Base-by-base conservation (phyloP, 2,888 invertebrate species). In the Drosophila rellima region DNA sequence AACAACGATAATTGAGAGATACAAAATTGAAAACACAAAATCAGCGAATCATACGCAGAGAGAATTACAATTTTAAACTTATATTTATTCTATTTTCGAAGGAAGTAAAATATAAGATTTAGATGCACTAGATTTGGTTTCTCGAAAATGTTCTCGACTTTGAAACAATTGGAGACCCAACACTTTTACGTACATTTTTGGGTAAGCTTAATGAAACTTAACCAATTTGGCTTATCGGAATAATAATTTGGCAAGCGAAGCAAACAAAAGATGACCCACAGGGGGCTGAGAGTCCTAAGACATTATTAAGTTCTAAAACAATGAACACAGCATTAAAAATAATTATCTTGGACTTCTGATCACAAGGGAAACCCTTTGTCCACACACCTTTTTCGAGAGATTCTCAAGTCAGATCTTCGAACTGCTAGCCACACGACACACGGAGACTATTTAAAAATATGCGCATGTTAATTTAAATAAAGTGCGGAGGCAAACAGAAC, bases 391-490 rank as follows among this genome's bases (percentile, higher is more conserved):
- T 61, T 37, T 13, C 29, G 7, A n/a, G 20, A 33, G 26, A 18
- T 23, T 51, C 56, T 54, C 8, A 13, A 35, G 37, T 31, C 13
- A 56, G 29, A 45, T 62, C 40, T 57, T 40, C 0, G 33, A 20
- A 61, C 23, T 44, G 18, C n/a, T 31, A 37, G 52, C 48, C 42
- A 65, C 59, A 74, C 59, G 59, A 63, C 35, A 64, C 59, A 66
- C 65, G 51, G 37, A 55, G 68, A 76, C 59, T 68, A 76, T 76
- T 68, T 68, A 87, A 87, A 85, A 85, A 79, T 86, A 82, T 86
- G 80, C 69, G 79, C 74, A 87, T 85, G 80, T 82, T 87, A 85
- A 87, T 88, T 86, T 85, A 77, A 74, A 81, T 79, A 74, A 80
- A 83, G 79, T 80, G 83, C 62, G 67, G 73, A 69, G 69, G 72